phyloP scores from a whole-genome alignment of 2,797 vertebrate genomes.

The Sebastes diploproa region DNA sequence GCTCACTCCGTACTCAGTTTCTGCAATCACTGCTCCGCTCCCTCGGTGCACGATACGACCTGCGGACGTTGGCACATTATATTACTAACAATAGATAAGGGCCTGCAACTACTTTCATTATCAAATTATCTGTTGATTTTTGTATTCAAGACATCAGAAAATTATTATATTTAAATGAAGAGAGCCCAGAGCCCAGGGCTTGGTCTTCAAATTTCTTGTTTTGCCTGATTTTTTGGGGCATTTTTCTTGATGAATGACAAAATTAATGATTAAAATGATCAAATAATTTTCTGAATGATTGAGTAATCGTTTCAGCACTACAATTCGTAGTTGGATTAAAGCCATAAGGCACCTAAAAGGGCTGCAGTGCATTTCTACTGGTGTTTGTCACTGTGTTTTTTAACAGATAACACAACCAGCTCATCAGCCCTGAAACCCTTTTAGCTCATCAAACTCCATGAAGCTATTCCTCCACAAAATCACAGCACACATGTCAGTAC shows the following conservation, averaged over 20 bases:
- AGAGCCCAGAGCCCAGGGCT: neutral
- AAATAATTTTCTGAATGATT: neutral
- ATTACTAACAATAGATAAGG: neutral
- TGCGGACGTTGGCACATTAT: constrained; percentile 45
- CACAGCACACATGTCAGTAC: constrained; percentile 21
- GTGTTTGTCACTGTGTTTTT: neutral
- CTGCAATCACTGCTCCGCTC: constrained; percentile 54
- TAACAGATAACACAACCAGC: neutral
- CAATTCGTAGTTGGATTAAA: neutral
- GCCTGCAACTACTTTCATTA: neutral
- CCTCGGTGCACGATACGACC: constrained; percentile 77
- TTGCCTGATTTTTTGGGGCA: neutral
- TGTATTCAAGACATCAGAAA: neutral
- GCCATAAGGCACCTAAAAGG: constrained; percentile 29
- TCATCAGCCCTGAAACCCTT: constrained; percentile 49
- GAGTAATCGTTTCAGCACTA: neutral
- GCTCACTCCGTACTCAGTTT: constrained; percentile 69
- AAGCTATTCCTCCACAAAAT: constrained; percentile 20
- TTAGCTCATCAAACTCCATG: neutral
- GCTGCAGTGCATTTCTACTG: constrained; percentile 50
- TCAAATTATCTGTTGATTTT: neutral
- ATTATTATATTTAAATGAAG: neutral
- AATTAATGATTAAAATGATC: neutral
- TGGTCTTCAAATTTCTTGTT: neutral
- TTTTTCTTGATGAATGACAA: neutral